Percentiles rank a stretch among this genome's conserved stretches.
These are phyloP conservation scores for Gadus chalcogrammus DNA, from an alignment of 2,113 vertebrate genomes.

Conservation along the genomic window DNA sequence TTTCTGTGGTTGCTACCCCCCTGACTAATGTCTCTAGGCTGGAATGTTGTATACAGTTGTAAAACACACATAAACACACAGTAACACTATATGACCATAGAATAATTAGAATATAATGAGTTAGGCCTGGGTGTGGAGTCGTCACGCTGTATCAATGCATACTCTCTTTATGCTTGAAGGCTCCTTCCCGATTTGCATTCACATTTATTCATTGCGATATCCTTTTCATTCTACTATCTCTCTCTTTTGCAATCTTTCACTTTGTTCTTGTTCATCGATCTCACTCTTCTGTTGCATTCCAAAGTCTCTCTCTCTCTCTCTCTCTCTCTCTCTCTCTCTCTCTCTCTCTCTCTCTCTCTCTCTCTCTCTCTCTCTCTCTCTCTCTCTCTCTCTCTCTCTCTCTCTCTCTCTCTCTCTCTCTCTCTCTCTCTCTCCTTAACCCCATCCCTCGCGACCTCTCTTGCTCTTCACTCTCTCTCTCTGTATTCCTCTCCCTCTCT, in stretches of 20 bases:
- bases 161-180: constrained; percentile 32
- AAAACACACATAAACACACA: constrained; percentile 13
- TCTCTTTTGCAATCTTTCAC: not conserved
- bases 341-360: constrained; percentile 15
- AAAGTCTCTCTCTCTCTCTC: not conserved
- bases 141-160: constrained; percentile 12
- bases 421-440: not conserved
- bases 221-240: constrained; percentile 3
- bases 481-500: constrained; percentile 12
- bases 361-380: constrained; percentile 20
- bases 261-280: not conserved
- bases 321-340: not conserved
- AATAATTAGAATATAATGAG: not conserved
- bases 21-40: constrained; percentile 62
- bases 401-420: constrained; percentile 19
- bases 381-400: constrained; percentile 20
- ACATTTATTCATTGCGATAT: constrained; percentile 7
- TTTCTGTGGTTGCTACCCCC: not conserved
- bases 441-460: too few species aligned
- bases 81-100: not conserved
- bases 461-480: not conserved
- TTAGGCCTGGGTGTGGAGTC: constrained; percentile 9
- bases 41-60: constrained; percentile 34
- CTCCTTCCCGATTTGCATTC: constrained; percentile 22
- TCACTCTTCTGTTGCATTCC: not conserved